phyloP scores from a whole-genome alignment of 2,113 vertebrate species.

The Pagrus major region DNA sequence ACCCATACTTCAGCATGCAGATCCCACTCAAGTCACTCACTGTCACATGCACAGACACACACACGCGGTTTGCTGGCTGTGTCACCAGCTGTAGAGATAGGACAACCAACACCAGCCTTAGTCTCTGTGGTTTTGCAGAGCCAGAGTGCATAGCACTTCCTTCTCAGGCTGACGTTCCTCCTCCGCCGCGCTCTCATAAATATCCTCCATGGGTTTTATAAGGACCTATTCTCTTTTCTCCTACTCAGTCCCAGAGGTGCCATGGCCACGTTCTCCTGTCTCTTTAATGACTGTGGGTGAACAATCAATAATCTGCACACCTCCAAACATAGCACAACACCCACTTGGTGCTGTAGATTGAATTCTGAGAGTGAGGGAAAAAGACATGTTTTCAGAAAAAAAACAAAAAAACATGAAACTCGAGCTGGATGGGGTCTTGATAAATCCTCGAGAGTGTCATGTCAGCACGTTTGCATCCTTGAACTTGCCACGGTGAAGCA shows the following conservation, averaged over 20 bases:
- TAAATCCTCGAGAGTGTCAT: constrained; percentile 1
- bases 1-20: constrained; percentile 39
- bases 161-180: constrained; percentile 58
- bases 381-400: constrained; percentile 18
- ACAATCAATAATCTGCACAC: constrained; percentile 78
- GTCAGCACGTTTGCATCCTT: constrained; percentile 18
- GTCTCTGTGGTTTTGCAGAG: constrained; percentile 51
- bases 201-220: constrained; percentile 67
- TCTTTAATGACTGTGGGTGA: constrained; percentile 79
- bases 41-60: neutral
- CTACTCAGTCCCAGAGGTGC: constrained; percentile 72
- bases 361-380: constrained; percentile 44
- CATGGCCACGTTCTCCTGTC: constrained; percentile 67
- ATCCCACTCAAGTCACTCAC: constrained; percentile 61
- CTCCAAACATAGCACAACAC: constrained; percentile 77
- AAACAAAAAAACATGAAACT: neutral
- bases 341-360: constrained; percentile 63
- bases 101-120: constrained; percentile 37
- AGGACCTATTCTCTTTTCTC: constrained; percentile 69
- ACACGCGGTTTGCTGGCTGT: constrained; percentile 26
- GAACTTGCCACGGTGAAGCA: neutral
- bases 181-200: constrained; percentile 59
- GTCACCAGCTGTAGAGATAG: constrained; percentile 62
- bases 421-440: neutral
- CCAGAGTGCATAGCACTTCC: constrained; percentile 48